Conservation (phyloP, 2,888 invertebrate species). For the Dynastes tityus region DNA sequence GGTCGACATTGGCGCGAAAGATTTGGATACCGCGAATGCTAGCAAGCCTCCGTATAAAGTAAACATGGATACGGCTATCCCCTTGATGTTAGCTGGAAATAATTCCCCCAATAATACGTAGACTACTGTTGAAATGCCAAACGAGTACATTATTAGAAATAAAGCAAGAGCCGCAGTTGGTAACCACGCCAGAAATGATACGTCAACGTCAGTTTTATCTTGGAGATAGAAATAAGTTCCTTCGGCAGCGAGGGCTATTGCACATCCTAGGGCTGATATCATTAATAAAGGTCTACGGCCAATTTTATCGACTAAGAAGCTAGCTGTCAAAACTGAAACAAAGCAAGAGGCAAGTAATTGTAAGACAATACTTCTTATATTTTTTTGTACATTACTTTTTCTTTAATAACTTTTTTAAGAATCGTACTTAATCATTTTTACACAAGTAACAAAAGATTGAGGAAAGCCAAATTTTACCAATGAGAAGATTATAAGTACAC, state of each 20-base stretch:
- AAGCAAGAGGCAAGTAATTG: not conserved
- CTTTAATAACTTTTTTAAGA: no score
- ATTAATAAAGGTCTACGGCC: slow-evolving; percentile 74
- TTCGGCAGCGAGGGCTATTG: slow-evolving; percentile 72
- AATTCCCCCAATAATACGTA: slow-evolving; percentile 78
- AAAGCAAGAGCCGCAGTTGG: slow-evolving; percentile 74
- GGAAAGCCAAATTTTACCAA: no score
- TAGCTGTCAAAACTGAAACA: slow-evolving; percentile 43
- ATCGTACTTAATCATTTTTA: no score
- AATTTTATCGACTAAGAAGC: slow-evolving; percentile 71
- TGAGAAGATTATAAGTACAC: no score
- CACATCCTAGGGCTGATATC: slow-evolving; percentile 73
- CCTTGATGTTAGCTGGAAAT: slow-evolving; percentile 78
- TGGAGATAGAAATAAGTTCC: slow-evolving; percentile 74
- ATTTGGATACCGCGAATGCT: slow-evolving; percentile 75
- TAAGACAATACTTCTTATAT: no score
- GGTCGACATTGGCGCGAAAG: slow-evolving; percentile 75
- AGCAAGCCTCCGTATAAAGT: slow-evolving; percentile 74
- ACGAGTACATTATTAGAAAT: slow-evolving; percentile 75
- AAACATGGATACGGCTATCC: slow-evolving; percentile 74
- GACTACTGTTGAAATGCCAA: slow-evolving; percentile 76
- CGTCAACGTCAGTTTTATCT: slow-evolving; percentile 67
- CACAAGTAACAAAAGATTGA: no score
- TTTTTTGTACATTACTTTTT: no score
- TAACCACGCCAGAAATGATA: slow-evolving; percentile 70